These are phyloP conservation scores for Leguminivora glycinivorella DNA, from an alignment of 1,140 invertebrate species.

Conservation along the genomic window DNA sequence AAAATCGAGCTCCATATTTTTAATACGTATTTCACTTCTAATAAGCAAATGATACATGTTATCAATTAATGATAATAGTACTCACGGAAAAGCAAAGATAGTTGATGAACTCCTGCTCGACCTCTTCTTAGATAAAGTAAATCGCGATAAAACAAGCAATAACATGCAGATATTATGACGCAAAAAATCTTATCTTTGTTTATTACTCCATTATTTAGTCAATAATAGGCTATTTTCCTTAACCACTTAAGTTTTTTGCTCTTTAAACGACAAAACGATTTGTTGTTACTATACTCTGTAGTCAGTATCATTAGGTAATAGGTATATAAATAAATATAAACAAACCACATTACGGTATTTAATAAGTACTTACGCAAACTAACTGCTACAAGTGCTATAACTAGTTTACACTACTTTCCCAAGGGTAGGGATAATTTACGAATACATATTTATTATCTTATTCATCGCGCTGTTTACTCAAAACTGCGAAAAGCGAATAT, in stretches of 20 bases:
- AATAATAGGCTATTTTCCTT: neutral
- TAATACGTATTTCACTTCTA: no score
- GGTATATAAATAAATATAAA: no score
- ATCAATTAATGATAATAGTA: neutral
- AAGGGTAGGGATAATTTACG: neutral
- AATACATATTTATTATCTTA: neutral
- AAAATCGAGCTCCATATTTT: no score
- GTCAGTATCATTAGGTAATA: no score
- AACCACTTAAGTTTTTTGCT: no score
- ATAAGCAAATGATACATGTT: no score
- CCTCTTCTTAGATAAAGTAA: neutral
- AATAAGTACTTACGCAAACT: no score
- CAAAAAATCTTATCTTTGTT: conserved; percentile 31
- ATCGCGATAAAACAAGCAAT: neutral
- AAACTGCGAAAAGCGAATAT: conserved; percentile 47
- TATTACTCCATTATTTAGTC: conserved; percentile 3
- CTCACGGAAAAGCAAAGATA: conserved; percentile 1
- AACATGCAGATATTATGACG: conserved; percentile 32
- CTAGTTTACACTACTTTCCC: no score
- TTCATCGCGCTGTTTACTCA: conserved; percentile 31
- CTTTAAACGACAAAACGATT: no score
- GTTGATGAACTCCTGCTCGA: neutral
- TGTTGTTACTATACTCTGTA: no score
- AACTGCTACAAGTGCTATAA: no score
- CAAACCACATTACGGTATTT: no score